Base-by-base conservation (phyloP, 2,113 vertebrate species). In the Solenodon paradoxus region DNA sequence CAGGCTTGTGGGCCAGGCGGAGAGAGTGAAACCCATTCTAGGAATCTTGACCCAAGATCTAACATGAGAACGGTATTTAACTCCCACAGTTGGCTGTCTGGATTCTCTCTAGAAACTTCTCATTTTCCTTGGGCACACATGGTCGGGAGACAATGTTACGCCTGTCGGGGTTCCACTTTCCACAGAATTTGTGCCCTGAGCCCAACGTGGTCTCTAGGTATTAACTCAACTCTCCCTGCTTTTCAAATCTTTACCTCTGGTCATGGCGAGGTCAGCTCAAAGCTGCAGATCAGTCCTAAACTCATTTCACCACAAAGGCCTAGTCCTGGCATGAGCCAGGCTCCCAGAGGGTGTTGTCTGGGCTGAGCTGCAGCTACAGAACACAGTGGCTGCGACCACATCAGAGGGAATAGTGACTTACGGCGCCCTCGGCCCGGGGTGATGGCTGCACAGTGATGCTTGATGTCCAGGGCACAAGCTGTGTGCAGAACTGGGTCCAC, bases 401-500 rank as follows among this genome's bases (percentile, higher is more conserved):
- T 88, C 51, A 24, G 59, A 79, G 30, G 15, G 88, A 74, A 42
- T 0, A 88, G 87, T 26, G 42, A 99, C 99, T 99, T 98, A 99
- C 99, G 99, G 49, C 99, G 99, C 49, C 99, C 99, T 79, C 98
- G 98, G 79, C 99, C 99, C 0, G 99, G 99, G 0, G 99, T 99
- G 89, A 99, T 99, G 87, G 99, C 99, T 8, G 99, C 99, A 96
- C 99, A 99, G 96, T 99, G 99, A 97, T 99, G 99, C 89, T 99
- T 99, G 96, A 99, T 99, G 98, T 99, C 99, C 15, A 99, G 98
- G 42, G 99, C 99, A 88, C 99, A 99, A 51, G 99, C 99, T 0
- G 99, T 99, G 96, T 99, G 99, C 40, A 99, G 99, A 83, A 99
- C 99, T 0, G 99, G 99, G 95, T 99, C 99, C 38, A 99, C 99